A percentile compares a stretch with the other conserved stretches of the same genome.
Conservation (phyloP, 2,113 vertebrate genomes). For the Lichenostomus cassidix region DNA sequence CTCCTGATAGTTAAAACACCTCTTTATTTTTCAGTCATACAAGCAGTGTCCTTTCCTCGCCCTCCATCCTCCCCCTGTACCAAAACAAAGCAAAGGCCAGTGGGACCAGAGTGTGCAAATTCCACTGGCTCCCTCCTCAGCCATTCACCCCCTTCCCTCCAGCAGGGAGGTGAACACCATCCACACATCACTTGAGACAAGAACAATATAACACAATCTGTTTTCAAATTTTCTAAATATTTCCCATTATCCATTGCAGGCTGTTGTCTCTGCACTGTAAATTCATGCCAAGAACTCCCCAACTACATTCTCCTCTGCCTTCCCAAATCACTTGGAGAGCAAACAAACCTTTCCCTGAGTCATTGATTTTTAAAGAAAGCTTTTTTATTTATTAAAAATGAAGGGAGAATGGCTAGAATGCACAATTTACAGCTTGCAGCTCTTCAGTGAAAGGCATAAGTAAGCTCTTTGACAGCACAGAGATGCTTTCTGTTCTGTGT, state of each 20-base stretch:
- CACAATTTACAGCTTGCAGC: background rate
- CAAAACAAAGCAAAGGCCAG: background rate
- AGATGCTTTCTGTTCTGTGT: background rate
- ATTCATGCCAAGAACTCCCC: conserved; percentile 54
- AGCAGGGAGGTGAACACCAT: background rate
- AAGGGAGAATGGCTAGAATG: background rate
- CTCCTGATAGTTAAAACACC: background rate
- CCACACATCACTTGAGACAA: conserved; percentile 21
- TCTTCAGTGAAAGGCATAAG: background rate
- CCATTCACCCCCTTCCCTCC: background rate
- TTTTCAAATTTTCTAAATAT: conserved; percentile 69
- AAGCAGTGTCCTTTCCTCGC: background rate
- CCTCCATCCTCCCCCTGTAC: background rate
- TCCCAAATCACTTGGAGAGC: conserved; percentile 31
- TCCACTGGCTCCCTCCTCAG: background rate
- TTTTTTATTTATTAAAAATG: conserved; percentile 17
- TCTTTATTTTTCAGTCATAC: background rate
- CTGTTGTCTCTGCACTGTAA: conserved; percentile 35
- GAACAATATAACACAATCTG: conserved; percentile 38
- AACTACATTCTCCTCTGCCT: conserved; percentile 49
- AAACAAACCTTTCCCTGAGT: conserved; percentile 46
- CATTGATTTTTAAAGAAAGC: conserved; percentile 51
- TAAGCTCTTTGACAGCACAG: background rate
- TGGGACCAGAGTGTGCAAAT: fast-evolving
- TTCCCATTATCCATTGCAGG: conserved; percentile 47